Conservation (phyloP, 2,888 invertebrate genomes). For the Hirtodrosophila alboralis region DNA sequence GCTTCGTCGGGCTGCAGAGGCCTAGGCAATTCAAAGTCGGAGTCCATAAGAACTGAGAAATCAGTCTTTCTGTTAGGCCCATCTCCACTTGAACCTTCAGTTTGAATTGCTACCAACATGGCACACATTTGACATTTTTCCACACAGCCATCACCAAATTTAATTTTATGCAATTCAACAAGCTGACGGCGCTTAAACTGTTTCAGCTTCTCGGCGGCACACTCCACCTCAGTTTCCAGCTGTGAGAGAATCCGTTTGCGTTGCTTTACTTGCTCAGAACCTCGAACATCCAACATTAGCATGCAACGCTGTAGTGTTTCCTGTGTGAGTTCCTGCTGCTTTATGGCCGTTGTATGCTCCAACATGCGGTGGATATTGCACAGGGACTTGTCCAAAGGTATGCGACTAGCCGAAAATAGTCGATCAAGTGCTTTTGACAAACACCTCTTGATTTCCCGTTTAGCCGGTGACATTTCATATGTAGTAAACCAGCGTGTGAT, state of each 20-base stretch:
- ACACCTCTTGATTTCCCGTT: conserved; percentile 46
- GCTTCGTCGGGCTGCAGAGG: not conserved
- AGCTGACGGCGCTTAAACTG: conserved; percentile 10
- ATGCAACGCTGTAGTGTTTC: conserved; percentile 25
- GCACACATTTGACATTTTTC: conserved; percentile 45
- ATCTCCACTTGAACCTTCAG: rapidly evolving
- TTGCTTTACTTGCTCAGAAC: not conserved
- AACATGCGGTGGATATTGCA: conserved; percentile 47
- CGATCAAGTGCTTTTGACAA: conserved; percentile 33
- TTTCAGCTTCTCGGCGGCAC: conserved; percentile 15
- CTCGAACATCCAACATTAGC: conserved; percentile 13
- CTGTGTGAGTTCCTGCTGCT: conserved; percentile 13
- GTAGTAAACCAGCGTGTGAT: conserved; percentile 56
- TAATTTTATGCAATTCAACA: not conserved
- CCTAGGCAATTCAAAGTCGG: not conserved
- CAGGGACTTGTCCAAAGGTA: not conserved
- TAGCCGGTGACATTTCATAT: conserved; percentile 50
- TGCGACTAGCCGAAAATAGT: conserved; percentile 6
- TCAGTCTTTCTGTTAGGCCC: not conserved
- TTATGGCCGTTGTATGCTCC: not conserved
- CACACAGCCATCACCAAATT: not conserved
- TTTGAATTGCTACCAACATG: not conserved
- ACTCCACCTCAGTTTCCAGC: conserved; percentile 45
- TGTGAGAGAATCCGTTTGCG: conserved; percentile 20
- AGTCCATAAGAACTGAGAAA: conserved; percentile 23